Percentiles rank a stretch among this genome's conserved stretches.
These are phyloP conservation scores for Eonycteris spelaea DNA, from an alignment of 2,113 vertebrate species.

Conservation along the genomic window DNA sequence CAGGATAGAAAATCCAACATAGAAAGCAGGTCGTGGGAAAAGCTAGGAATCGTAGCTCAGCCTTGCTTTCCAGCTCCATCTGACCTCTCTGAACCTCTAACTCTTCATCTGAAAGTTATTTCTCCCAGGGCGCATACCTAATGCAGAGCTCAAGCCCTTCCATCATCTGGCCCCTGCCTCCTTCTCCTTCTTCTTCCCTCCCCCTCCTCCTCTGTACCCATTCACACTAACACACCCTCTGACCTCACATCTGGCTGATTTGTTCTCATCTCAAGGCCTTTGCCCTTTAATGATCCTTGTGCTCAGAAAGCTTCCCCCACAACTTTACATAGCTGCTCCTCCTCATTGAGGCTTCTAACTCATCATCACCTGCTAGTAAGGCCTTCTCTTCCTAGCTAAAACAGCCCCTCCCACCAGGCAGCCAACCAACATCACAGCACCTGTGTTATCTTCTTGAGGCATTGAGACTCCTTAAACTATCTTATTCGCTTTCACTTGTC, in stretches of 20 bases:
- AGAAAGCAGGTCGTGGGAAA: background rate
- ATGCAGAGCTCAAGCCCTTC: background rate
- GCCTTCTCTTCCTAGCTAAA: background rate
- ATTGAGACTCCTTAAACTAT: background rate
- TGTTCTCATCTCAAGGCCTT: background rate
- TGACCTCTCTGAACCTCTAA: background rate
- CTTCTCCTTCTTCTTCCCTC: background rate
- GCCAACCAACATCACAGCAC: background rate
- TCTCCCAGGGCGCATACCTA: too few relatives aligned
- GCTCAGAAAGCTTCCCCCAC: background rate
- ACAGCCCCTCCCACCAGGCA: background rate
- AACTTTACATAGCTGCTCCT: background rate
- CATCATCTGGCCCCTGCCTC: background rate
- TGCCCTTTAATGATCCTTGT: background rate
- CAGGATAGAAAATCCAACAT: background rate
- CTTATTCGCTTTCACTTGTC: background rate
- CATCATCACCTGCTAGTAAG: background rate
- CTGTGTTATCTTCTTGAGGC: background rate
- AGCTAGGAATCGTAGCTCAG: background rate
- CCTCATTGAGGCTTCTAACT: background rate
- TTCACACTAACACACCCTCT: background rate
- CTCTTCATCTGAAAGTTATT: background rate
- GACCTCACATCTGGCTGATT: background rate
- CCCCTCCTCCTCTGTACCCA: background rate
- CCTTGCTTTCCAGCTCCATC: background rate